Evolutionary conservation across 2,888 invertebrate species (phyloP), one percentile per base, ranked within the genome.

Genomic region (Dromius quadrimaculatus): DNA sequence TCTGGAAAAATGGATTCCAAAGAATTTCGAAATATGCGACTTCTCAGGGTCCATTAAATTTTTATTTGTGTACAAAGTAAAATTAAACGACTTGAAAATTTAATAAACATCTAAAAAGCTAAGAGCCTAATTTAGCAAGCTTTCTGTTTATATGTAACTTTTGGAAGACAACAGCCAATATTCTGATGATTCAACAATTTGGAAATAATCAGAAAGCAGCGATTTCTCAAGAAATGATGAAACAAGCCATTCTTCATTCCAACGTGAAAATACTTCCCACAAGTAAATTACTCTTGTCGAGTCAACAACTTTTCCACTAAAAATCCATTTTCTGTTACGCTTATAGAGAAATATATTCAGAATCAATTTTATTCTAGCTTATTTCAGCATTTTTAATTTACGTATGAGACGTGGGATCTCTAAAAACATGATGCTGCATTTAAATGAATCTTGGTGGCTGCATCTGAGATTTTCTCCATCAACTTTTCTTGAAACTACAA

Each of bases 341-440:
- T n/a, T n/a, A n/a, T n/a, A n/a, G n/a, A n/a, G n/a, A n/a, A n/a
- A n/a, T n/a, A n/a, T n/a, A n/a, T n/a, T n/a, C n/a, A n/a, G n/a
- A n/a, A n/a, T n/a, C n/a, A 36, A 59, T 36, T 36, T 59, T 20
- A 62, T 62, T 62, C 20, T 2, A 62, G 61, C 20, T 62, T 38
- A 62, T 62, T 41, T 62, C 41, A 62, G 61, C 22, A 41, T 41
- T 36, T 62, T 62, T 41, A 62, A 62, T 62, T 62, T 38, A 13
- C 36, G 61, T 28, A 41, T 11, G 41, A 41, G 41, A 38, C 11
- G 41, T 20, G 36, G 61, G 61, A 62, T 62, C 41, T 41, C 15
- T 22, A 15, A 41, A 61, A 62, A 62, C 61, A 62, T 62, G 61
- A 38, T 23, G 6, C 3, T 62, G 61, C 61, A 62, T 62, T 62